Base-by-base conservation (phyloP, 2,888 invertebrate genomes). In the Notodonta ziczac region DNA sequence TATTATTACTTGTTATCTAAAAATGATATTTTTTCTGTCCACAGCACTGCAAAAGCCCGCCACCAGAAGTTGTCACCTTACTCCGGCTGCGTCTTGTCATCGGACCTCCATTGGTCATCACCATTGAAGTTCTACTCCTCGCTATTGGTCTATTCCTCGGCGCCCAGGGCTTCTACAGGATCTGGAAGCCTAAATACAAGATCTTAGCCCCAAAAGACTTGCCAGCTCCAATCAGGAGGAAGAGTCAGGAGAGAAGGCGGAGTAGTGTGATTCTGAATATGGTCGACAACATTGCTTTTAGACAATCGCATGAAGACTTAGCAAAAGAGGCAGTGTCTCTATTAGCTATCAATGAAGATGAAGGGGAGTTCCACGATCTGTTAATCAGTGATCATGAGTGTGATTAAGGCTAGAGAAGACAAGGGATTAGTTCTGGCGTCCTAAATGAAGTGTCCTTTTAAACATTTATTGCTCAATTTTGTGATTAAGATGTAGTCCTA, bases 31-130 rank as follows among this genome's bases (percentile, higher is more conserved):
- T 24, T 16, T 10, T 56, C n/a, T 44, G 5, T 56, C 24, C 9
- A 44, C 87, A 94, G 94, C 82, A 70, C 65, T 91, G 93, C 69
- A 82, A 85, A 24, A 77, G 84, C 39, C 85, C 93, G 12, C 94
- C 95, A 0, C 73, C 86, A 40, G 80, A 86, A 0, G 78, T 95
- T 4, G 74, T 88, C 32, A 73, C 85, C 5, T 74, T 95, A 1
- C 83, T 95, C 0, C 87, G 89, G 24, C 79, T 95, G 0, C 89
- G 94, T 1, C 88, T 94, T 65, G 88, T 94, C 64, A 85, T 94
- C 53, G 93, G 90, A 0, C 95, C 95, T 0, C 89, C 94, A 0
- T 72, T 94, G 3, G 83, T 95, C 74, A 88, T 93, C 70, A 84
- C 90, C 0, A 46, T 92, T 0, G 88, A 93, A 57, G 85, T 93